Conservation (phyloP, 1,140 invertebrate species). For the Galendromus occidentalis region DNA sequence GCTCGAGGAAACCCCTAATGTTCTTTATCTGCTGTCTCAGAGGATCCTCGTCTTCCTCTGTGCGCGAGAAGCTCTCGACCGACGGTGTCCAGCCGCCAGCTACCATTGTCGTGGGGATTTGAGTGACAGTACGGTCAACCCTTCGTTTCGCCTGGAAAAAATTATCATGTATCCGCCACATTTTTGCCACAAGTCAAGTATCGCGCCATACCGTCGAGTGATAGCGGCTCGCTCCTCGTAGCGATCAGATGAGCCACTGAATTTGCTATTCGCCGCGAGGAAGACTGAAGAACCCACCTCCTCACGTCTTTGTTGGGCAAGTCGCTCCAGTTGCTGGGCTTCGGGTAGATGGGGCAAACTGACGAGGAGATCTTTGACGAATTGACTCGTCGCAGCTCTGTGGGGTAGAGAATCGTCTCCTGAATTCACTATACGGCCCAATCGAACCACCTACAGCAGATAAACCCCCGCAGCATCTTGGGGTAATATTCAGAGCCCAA, state of each 20-base stretch:
- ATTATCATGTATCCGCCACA: background rate
- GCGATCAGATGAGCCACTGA: background rate
- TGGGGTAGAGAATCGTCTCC: too few relatives aligned
- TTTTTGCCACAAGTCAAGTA: background rate
- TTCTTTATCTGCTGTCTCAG: background rate
- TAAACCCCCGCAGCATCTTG: too few relatives aligned
- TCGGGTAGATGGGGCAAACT: background rate
- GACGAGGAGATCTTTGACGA: background rate
- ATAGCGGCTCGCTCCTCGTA: background rate
- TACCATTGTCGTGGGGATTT: background rate
- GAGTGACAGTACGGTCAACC: background rate
- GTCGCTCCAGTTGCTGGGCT: background rate
- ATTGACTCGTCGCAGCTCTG: background rate
- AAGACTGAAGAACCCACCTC: background rate
- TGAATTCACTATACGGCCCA: too few relatives aligned
- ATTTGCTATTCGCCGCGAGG: background rate
- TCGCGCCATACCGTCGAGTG: background rate
- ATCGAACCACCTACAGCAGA: too few relatives aligned
- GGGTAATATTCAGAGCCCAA: background rate
- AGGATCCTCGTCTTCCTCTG: background rate
- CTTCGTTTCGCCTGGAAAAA: background rate
- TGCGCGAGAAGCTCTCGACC: background rate
- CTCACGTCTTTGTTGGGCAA: background rate
- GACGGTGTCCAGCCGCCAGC: background rate
- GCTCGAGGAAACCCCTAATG: background rate